Evolutionary conservation across 2,888 invertebrate species (phyloP).

Genomic region (Crepidodera aurea): DNA sequence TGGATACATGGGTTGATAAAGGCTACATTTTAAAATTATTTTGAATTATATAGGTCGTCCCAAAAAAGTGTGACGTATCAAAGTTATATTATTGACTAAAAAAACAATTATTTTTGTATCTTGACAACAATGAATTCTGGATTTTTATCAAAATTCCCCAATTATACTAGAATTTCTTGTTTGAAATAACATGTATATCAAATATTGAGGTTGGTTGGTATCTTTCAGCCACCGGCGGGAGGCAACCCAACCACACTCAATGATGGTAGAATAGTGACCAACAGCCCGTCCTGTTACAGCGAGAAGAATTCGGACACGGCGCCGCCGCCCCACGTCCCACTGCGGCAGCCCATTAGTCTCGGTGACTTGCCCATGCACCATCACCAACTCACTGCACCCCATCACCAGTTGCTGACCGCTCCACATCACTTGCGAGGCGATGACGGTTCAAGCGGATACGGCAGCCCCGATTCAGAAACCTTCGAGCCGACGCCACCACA

Average conservation of each 20-base stretch:
- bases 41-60: no score
- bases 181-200: no score
- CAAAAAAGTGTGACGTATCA: no score
- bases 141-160: no score
- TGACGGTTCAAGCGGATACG: slow-evolving; percentile 82
- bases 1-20: no score
- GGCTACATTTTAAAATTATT: no score
- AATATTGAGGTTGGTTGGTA: slow-evolving; percentile 53
- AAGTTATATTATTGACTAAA: no score
- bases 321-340: slow-evolving; percentile 52
- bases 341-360: slow-evolving; percentile 60
- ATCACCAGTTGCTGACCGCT: slow-evolving; percentile 46
- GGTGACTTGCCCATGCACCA: slow-evolving; percentile 22
- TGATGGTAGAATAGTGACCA: slow-evolving; percentile 52
- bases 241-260: slow-evolving; percentile 57
- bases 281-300: slow-evolving; percentile 61
- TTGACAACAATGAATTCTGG: no score
- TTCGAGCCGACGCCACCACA: slow-evolving; percentile 61
- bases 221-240: slow-evolving; percentile 62
- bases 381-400: slow-evolving; percentile 24
- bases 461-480: slow-evolving; percentile 78
- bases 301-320: slow-evolving; percentile 57
- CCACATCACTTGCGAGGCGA: slow-evolving; percentile 61
- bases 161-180: no score
- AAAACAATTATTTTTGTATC: no score